These are phyloP conservation scores for Enhydra lutris DNA, from an alignment of 2,113 vertebrate species.

Conservation along the genomic window DNA sequence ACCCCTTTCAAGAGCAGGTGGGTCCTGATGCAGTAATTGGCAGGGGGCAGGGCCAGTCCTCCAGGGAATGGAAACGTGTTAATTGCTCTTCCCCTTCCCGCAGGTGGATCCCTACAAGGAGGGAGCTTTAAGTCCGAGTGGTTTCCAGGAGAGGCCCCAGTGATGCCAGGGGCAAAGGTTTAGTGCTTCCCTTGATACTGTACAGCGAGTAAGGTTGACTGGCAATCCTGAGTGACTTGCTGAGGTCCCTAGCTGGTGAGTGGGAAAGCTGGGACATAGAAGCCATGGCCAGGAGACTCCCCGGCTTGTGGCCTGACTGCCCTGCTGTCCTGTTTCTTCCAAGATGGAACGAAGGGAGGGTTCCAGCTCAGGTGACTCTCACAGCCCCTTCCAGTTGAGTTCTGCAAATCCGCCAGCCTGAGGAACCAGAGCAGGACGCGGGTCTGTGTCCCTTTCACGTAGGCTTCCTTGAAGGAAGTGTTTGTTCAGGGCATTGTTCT, in stretches of 20 bases:
- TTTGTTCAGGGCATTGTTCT: neutral
- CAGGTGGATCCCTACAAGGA: neutral
- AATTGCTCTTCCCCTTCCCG: slow-evolving; percentile 55
- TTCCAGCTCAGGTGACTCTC: neutral
- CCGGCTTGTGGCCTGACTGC: neutral
- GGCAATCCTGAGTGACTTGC: neutral
- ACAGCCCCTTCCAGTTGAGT: neutral
- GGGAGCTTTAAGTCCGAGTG: neutral
- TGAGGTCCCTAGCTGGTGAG: neutral
- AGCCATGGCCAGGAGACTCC: neutral
- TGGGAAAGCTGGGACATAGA: neutral
- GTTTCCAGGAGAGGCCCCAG: neutral
- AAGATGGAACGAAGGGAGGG: neutral
- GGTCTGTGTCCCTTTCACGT: neutral
- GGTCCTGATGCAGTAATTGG: slow-evolving; percentile 58
- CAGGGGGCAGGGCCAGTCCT: slow-evolving; percentile 1
- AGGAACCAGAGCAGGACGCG: neutral
- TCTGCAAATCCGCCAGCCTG: neutral
- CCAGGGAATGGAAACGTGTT: slow-evolving; percentile 57
- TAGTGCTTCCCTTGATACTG: neutral
- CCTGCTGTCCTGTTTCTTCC: neutral
- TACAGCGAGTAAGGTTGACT: neutral
- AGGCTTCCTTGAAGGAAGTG: neutral
- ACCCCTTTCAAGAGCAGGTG: slow-evolving; percentile 64
- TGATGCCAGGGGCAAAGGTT: neutral